Evolutionary conservation across 2,797 vertebrate genomes (phyloP), one percentile per base, ranked within the genome.

Genomic region (Tolypeutes matacus): DNA sequence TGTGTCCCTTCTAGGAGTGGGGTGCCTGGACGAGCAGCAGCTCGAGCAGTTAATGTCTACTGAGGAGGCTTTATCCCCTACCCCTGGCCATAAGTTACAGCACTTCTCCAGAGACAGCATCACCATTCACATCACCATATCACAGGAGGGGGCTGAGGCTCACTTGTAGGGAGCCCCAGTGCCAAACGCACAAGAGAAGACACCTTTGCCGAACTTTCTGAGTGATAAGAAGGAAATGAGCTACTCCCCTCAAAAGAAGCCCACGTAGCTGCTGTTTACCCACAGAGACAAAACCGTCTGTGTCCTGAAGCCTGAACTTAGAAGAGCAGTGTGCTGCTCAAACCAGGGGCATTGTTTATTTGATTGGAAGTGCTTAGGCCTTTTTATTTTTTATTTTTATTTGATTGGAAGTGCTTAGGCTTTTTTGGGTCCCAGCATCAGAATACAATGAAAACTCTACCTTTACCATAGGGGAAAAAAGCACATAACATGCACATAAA

Each of bases 71-170:
- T 20, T 46, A 46, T 6, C 53, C 53, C 53, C 53, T 0, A 1
- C 4, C 6, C 20, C 72, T 15, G 42, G 53, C 21, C 29, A 27
- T n/a, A 4, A 8, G 31, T 69, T 0, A 23, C 36, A 1, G 0
- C 69, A 31, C 3, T 1, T 65, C 27, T 46, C 58, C 21, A 6
- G 31, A 11, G 75, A 81, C 0, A 1, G 34, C 62, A 29, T 15
- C 4, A 5, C 27, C 39, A 17, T 23, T 31, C 39, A 64, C 64
- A 58, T 36, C 2, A 0, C 12, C 27, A 17, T 14, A 14, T 64
- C 36, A 9, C 5, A n/a, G 7, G 39, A 56, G 39, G 7, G 53
- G 67, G 46, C 23, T 15, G 8, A 78, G n/a, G 13, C 23, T 39
- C 39, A 21, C 11, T 11, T 12, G 51, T 46, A 46, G 46, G 46